These are phyloP conservation scores for Perizoma flavofasciatum DNA, from an alignment of 2,888 invertebrate genomes.

Conservation along the genomic window DNA sequence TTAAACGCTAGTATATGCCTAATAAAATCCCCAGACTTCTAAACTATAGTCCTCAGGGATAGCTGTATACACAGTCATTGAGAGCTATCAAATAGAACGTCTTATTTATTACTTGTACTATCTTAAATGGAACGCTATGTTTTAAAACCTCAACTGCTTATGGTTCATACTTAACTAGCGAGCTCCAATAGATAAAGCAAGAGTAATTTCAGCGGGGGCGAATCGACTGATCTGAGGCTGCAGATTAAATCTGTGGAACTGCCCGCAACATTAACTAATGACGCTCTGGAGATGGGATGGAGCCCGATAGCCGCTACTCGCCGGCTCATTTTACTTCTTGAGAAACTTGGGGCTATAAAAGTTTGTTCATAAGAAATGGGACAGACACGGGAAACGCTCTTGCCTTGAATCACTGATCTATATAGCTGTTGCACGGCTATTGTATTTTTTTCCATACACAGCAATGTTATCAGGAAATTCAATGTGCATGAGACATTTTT, in stretches of 20 bases:
- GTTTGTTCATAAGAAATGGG: constrained; percentile 39
- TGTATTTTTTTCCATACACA: too few relatives aligned
- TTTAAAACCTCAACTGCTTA: not conserved
- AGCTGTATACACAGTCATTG: too few relatives aligned
- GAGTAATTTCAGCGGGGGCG: constrained; percentile 23
- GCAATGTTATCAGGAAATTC: too few relatives aligned
- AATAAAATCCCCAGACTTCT: too few relatives aligned
- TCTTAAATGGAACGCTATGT: too few relatives aligned
- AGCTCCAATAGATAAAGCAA: not conserved
- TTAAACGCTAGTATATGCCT: too few relatives aligned
- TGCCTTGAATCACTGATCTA: too few relatives aligned
- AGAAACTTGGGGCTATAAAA: constrained; percentile 56
- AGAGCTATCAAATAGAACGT: too few relatives aligned
- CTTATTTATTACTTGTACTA: too few relatives aligned
- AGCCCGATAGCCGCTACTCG: constrained; percentile 52
- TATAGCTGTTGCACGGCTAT: too few relatives aligned
- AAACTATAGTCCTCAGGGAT: too few relatives aligned
- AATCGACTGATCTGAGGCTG: constrained; percentile 62
- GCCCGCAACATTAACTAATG: constrained; percentile 77
- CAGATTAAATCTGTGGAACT: constrained; percentile 70
- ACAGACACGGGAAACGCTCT: not conserved
- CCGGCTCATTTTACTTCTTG: constrained; percentile 60
- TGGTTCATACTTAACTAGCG: not conserved
- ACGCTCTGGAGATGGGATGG: constrained; percentile 61
- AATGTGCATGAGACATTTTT: too few relatives aligned